phyloP scores from a whole-genome alignment of 2,888 invertebrate genomes.

The Rhingia rostrata region DNA sequence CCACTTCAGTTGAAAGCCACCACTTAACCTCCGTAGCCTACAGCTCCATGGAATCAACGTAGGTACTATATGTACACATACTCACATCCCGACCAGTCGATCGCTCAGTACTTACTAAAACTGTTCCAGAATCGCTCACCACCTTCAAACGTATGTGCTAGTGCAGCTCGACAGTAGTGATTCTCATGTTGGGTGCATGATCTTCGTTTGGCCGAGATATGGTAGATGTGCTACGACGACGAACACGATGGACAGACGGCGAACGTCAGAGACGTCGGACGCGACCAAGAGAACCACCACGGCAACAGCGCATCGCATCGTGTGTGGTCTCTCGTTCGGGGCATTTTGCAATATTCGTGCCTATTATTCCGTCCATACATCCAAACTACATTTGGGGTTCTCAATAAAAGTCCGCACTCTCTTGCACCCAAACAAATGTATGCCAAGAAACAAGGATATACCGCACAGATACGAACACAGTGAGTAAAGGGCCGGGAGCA shows the following conservation, averaged over 20 bases:
- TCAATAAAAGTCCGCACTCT: slow-evolving; percentile 53
- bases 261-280: slow-evolving; percentile 20
- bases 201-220: slow-evolving; percentile 57
- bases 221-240: slow-evolving; percentile 10
- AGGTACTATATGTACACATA: not conserved
- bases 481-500: slow-evolving; percentile 22
- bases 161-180: slow-evolving; percentile 42
- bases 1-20: slow-evolving; percentile 69
- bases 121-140: slow-evolving; percentile 53
- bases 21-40: slow-evolving; percentile 69
- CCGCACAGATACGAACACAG: not conserved
- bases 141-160: slow-evolving; percentile 21
- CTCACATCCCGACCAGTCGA: slow-evolving; percentile 14
- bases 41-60: slow-evolving; percentile 34
- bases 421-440: slow-evolving; percentile 45
- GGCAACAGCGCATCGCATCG: slow-evolving; percentile 42
- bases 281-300: slow-evolving; percentile 31
- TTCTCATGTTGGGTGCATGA: slow-evolving; percentile 60
- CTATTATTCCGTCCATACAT: slow-evolving; percentile 67
- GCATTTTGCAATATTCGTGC: slow-evolving; percentile 74
- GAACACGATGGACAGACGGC: slow-evolving; percentile 8
- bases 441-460: slow-evolving; percentile 43
- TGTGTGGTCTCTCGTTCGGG: slow-evolving; percentile 72
- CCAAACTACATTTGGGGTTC: slow-evolving; percentile 59
- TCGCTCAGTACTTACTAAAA: slow-evolving; percentile 22